A percentile compares a stretch with the other conserved stretches of the same genome.
Evolutionary conservation across 1,140 invertebrate species (phyloP).

Genomic region (Kradibia gibbosae): DNA sequence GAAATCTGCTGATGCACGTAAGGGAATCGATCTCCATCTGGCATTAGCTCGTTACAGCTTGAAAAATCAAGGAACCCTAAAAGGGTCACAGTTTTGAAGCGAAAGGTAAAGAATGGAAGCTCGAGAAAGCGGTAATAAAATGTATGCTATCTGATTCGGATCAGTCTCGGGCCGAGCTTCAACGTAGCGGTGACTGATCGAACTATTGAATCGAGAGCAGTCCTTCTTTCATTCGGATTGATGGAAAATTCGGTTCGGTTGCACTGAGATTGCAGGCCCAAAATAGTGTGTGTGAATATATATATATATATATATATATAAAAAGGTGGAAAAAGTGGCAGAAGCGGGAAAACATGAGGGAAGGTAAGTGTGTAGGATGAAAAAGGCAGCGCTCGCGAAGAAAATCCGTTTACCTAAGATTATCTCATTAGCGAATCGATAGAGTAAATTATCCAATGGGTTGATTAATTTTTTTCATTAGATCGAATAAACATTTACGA

Average conservation of each 20-base stretch:
- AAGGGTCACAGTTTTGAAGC: constrained; percentile 4
- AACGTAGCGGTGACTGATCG: constrained; percentile 18
- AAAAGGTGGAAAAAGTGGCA: neutral
- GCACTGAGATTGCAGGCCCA: constrained; percentile 22
- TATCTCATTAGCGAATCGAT: too few relatives aligned
- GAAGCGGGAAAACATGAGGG: constrained; percentile 9
- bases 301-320: too few relatives aligned
- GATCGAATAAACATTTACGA: too few relatives aligned
- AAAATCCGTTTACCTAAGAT: too few relatives aligned
- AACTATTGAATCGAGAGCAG: neutral
- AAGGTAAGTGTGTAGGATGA: neutral
- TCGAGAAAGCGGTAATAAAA: neutral
- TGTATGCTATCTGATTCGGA: constrained; percentile 30
- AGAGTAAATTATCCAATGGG: too few relatives aligned
- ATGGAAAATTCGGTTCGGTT: constrained; percentile 43
- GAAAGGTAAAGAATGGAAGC: neutral
- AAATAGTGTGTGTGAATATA: neutral
- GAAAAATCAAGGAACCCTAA: constrained; percentile 23
- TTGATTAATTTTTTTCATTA: too few relatives aligned
- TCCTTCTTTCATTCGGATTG: constrained; percentile 33
- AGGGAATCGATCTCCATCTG: constrained; percentile 45
- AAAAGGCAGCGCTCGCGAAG: too few relatives aligned
- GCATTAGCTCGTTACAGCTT: neutral
- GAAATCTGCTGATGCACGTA: neutral
- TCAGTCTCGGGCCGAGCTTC: constrained; percentile 25